phyloP scores from a whole-genome alignment of 2,797 vertebrate genomes.

The Lophotriccus pileatus region DNA sequence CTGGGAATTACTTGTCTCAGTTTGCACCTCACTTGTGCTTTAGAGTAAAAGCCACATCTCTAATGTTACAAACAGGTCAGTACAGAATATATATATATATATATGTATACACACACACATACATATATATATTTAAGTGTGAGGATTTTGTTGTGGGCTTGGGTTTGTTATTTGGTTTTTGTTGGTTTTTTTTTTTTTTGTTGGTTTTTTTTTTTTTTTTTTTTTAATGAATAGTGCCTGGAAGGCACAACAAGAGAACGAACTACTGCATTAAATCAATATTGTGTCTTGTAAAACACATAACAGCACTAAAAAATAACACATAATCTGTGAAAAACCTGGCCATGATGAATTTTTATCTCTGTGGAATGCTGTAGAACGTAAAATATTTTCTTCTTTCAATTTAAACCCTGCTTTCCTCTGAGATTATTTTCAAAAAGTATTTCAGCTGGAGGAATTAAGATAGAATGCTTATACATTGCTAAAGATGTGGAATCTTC shows the following conservation, averaged over 20 bases:
- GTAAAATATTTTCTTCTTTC: constrained; percentile 34
- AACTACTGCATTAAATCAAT: constrained; percentile 63
- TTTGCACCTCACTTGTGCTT: not conserved
- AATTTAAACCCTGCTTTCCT: constrained; percentile 20
- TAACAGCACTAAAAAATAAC: constrained; percentile 54
- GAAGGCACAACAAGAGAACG: constrained; percentile 49
- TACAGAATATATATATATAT: not conserved
- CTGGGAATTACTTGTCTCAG: not conserved
- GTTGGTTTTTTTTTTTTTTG: not conserved
- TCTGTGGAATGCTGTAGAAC: constrained; percentile 30
- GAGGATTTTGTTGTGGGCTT: not conserved
- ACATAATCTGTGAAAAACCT: constrained; percentile 56
- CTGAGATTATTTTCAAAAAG: not conserved
- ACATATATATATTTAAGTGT: not conserved
- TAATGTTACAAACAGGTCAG: not conserved
- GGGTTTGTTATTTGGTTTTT: not conserved
- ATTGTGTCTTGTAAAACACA: constrained; percentile 63
- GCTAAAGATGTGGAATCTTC: not conserved
- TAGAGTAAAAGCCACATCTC: not conserved
- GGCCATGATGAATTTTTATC: constrained; percentile 38
- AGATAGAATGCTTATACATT: not conserved
- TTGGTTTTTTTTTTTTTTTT: too few species aligned
- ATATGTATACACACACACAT: not conserved
- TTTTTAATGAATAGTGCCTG: constrained; percentile 32
- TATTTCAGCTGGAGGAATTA: not conserved